Percentiles rank a stretch among this genome's conserved stretches.
Evolutionary conservation across 2,888 invertebrate species (phyloP).

Genomic region (Caenorhabditis panamensis): DNA sequence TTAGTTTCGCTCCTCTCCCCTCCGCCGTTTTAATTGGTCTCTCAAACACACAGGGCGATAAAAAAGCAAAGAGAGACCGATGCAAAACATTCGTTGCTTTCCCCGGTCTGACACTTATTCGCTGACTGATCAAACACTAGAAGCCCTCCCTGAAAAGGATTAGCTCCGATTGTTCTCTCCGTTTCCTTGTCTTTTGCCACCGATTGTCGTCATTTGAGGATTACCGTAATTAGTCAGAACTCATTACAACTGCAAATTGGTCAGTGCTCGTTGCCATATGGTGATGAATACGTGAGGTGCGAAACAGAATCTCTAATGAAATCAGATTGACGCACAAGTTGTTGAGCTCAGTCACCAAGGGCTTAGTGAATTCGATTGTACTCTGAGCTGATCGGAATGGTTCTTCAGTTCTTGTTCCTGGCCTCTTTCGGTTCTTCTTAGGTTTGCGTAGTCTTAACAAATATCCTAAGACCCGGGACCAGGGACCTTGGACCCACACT

Average conservation of each 20-base stretch:
- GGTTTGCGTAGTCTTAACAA: no score
- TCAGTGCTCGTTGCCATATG: slow-evolving; percentile 31
- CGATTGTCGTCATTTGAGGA: slow-evolving; percentile 49
- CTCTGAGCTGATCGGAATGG: no score
- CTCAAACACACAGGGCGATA: slow-evolving; percentile 44
- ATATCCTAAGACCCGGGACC: no score
- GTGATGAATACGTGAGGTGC: slow-evolving; percentile 37
- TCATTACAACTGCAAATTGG: slow-evolving; percentile 54
- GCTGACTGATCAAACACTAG: slow-evolving; percentile 38
- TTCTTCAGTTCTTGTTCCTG: no score
- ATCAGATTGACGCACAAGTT: slow-evolving; percentile 28
- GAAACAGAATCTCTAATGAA: slow-evolving; percentile 19
- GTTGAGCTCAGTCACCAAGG: no score
- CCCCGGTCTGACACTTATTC: slow-evolving; percentile 16
- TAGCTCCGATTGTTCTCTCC: slow-evolving; percentile 3
- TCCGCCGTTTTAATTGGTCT: slow-evolving; percentile 54
- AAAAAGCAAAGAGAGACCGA: slow-evolving; percentile 22
- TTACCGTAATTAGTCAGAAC: slow-evolving; percentile 39
- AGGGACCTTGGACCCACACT: background rate
- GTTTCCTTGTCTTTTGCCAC: slow-evolving; percentile 8
- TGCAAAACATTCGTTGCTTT: slow-evolving; percentile 31
- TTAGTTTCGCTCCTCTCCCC: slow-evolving; percentile 25
- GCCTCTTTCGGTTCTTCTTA: no score
- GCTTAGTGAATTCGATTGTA: no score
- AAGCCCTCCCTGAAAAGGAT: slow-evolving; percentile 24